phyloP scores from a whole-genome alignment of 2,113 vertebrate genomes.

The Phylloscopus trochiloides region DNA sequence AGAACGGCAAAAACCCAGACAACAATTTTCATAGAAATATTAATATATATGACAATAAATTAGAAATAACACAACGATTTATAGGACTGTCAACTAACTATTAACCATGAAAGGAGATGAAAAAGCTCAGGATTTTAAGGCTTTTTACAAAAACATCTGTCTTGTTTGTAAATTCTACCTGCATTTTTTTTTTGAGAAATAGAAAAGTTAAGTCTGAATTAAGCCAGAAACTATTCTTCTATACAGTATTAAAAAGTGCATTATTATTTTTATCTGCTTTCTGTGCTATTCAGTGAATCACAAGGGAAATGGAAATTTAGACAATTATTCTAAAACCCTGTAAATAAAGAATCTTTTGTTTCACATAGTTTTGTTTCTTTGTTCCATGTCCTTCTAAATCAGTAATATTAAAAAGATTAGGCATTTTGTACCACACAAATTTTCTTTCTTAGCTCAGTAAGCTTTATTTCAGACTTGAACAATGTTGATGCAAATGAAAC shows the following conservation, averaged over 20 bases:
- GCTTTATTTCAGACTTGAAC: background rate
- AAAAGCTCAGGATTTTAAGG: background rate
- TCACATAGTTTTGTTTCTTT: background rate
- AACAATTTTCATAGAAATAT: background rate
- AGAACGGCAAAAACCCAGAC: too few relatives aligned
- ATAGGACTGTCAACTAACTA: background rate
- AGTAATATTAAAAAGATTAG: background rate
- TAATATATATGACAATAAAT: background rate
- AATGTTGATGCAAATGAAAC: background rate
- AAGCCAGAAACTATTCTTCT: background rate
- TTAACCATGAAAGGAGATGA: background rate
- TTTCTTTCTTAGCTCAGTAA: background rate
- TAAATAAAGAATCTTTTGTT: background rate
- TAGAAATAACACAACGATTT: background rate
- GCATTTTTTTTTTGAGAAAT: background rate
- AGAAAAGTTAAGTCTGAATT: background rate
- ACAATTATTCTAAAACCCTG: background rate
- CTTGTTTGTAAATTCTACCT: background rate
- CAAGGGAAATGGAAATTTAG: background rate
- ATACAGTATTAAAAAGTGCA: background rate
- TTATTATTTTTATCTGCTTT: background rate
- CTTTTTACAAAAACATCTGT: background rate
- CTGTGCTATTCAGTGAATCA: background rate
- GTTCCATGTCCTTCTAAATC: background rate
- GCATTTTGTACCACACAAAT: background rate